These are phyloP conservation scores for Hyposoter dolosus DNA, from an alignment of 2,888 invertebrate genomes.

Conservation along the genomic window DNA sequence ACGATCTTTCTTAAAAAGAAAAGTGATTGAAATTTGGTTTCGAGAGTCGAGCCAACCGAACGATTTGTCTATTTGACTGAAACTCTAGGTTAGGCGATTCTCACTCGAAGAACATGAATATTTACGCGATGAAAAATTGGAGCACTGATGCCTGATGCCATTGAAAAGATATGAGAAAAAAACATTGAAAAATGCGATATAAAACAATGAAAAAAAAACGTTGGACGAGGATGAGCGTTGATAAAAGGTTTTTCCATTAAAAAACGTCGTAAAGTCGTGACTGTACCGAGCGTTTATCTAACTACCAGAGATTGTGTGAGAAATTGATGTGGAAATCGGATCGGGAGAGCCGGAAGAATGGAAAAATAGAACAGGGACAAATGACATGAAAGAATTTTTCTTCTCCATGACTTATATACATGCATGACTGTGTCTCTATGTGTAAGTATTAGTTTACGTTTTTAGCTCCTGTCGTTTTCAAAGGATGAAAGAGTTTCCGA, in stretches of 20 bases:
- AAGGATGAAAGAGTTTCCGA: slow-evolving; percentile 71
- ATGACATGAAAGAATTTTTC: slow-evolving; percentile 50
- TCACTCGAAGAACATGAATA: neutral
- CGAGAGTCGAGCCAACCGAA: neutral
- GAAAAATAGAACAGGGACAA: slow-evolving; percentile 42
- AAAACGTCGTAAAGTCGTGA: slow-evolving; percentile 14
- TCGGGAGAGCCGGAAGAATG: slow-evolving; percentile 36
- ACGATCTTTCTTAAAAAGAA: neutral
- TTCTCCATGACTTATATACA: neutral
- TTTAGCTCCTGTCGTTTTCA: slow-evolving; percentile 59
- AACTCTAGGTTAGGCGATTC: neutral
- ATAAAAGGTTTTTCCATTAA: slow-evolving; percentile 23
- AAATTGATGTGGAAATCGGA: slow-evolving; percentile 6
- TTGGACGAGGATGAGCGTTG: slow-evolving; percentile 44
- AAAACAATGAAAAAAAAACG: slow-evolving; percentile 45
- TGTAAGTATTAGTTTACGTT: slow-evolving; percentile 2
- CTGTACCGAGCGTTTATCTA: neutral
- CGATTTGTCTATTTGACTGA: neutral
- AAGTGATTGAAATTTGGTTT: neutral
- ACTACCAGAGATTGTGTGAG: neutral
- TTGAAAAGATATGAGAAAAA: neutral
- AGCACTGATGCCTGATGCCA: neutral
- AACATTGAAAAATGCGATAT: neutral
- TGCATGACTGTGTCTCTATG: neutral
- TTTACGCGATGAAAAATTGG: neutral